These are phyloP conservation scores for Scaptomyza parva DNA, from an alignment of 2,888 invertebrate genomes.

Conservation along the genomic window DNA sequence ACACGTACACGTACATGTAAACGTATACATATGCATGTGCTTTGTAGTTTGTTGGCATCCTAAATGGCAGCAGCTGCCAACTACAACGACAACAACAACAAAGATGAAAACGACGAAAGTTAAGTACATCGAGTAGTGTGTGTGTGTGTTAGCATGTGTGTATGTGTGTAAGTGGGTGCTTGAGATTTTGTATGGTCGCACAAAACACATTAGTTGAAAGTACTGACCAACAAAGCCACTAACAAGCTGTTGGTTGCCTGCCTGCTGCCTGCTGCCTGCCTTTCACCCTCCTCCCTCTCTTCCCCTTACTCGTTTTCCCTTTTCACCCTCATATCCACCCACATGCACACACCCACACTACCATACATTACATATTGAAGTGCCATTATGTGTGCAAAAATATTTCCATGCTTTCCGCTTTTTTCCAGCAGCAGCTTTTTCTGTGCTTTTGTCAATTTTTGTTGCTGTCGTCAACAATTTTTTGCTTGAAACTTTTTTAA, in stretches of 20 bases:
- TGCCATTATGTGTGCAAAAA: conserved; percentile 56
- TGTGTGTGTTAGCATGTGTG: conserved; percentile 21
- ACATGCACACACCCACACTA: conserved; percentile 12
- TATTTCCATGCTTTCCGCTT: conserved; percentile 43
- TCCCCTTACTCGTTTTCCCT: no score
- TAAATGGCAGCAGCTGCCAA: conserved; percentile 52
- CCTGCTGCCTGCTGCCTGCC: neutral
- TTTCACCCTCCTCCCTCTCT: neutral
- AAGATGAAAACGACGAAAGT: conserved; percentile 43
- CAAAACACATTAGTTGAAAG: conserved; percentile 81
- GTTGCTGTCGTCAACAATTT: conserved; percentile 54
- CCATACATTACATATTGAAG: conserved; percentile 63
- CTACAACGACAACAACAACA: conserved; percentile 28
- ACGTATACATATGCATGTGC: conserved; percentile 20
- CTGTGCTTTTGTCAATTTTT: conserved; percentile 14
- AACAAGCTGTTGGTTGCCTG: conserved; percentile 75
- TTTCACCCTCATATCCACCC: neutral
- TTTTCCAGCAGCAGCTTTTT: conserved; percentile 6
- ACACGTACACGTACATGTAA: conserved; percentile 14
- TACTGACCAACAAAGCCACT: conserved; percentile 82
- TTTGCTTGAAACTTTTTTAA: conserved; percentile 70
- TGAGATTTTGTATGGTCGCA: conserved; percentile 76
- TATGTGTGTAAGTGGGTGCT: conserved; percentile 64
- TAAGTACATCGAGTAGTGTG: conserved; percentile 67
- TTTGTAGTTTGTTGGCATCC: conserved; percentile 71